These are phyloP conservation scores for Cossypha dichroa DNA, from an alignment of 2,797 vertebrate genomes.

Conservation along the genomic window DNA sequence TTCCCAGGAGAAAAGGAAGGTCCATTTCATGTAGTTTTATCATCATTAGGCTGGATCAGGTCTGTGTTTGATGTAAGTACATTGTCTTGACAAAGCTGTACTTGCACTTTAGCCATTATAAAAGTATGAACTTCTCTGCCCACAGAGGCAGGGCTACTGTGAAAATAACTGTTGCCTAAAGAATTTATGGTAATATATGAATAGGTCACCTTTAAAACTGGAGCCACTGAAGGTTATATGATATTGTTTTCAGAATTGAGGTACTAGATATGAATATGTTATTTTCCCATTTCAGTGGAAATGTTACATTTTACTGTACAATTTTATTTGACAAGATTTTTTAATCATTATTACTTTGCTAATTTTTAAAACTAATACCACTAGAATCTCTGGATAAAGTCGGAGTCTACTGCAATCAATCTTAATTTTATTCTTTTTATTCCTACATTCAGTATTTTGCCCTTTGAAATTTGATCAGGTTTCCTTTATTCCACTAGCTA, in stretches of 20 bases:
- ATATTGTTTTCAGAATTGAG: neutral
- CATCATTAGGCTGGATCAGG: constrained; percentile 27
- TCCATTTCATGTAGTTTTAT: constrained; percentile 34
- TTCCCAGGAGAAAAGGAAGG: constrained; percentile 40
- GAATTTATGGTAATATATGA: neutral
- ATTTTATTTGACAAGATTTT: neutral
- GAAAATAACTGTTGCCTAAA: neutral
- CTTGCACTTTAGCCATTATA: neutral
- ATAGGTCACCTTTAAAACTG: neutral
- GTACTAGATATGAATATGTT: neutral
- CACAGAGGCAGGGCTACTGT: neutral
- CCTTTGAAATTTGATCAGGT: neutral
- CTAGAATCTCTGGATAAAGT: neutral
- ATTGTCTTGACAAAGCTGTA: neutral
- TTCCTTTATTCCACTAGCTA: neutral
- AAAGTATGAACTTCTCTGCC: neutral
- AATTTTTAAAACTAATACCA: neutral
- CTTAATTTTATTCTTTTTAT: neutral
- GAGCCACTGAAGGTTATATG: neutral
- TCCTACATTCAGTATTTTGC: neutral
- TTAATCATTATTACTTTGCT: neutral
- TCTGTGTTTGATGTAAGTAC: constrained; percentile 44
- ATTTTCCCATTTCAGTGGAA: neutral
- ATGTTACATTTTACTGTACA: neutral
- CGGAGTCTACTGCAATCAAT: neutral